A percentile compares a stretch with the other conserved stretches of the same genome.
phyloP scores from a whole-genome alignment of 92 coral and sea anemone genomes.

The Phenganax subtilis region DNA sequence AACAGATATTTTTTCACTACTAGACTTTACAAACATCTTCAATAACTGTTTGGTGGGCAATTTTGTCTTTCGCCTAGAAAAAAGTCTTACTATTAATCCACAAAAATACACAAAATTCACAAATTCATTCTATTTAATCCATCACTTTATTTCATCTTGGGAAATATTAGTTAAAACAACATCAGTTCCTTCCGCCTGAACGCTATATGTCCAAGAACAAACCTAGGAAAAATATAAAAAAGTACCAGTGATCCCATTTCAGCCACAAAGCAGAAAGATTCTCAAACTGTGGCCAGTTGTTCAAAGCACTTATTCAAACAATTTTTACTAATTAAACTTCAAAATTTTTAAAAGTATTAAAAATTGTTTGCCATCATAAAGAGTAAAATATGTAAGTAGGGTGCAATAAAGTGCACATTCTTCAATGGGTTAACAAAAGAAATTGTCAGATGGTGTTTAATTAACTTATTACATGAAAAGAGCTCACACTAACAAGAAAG shows the following conservation, averaged over 20 bases:
- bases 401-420: too few relatives aligned
- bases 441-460: too few relatives aligned
- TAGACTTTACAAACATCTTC: conserved; percentile 52
- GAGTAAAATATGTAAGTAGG: too few relatives aligned
- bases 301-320: too few relatives aligned
- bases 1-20: conserved; percentile 40
- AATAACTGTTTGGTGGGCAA: conserved; percentile 49
- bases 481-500: too few relatives aligned
- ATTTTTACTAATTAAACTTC: too few relatives aligned
- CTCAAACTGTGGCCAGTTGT: neutral
- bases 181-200: neutral
- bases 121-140: neutral
- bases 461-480: too few relatives aligned
- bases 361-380: too few relatives aligned
- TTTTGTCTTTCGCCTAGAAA: conserved; percentile 42
- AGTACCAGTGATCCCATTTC: neutral
- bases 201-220: conserved; percentile 6
- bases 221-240: neutral
- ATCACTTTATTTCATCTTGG: conserved; percentile 13
- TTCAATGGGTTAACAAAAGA: too few relatives aligned
- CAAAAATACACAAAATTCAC: neutral
- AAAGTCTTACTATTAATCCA: neutral
- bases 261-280: neutral
- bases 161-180: neutral
- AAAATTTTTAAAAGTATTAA: too few relatives aligned